Percentiles rank a stretch among this genome's conserved stretches.
These are phyloP conservation scores for Neotoxoptera formosana DNA, from an alignment of 1,140 invertebrate species.

Conservation along the genomic window DNA sequence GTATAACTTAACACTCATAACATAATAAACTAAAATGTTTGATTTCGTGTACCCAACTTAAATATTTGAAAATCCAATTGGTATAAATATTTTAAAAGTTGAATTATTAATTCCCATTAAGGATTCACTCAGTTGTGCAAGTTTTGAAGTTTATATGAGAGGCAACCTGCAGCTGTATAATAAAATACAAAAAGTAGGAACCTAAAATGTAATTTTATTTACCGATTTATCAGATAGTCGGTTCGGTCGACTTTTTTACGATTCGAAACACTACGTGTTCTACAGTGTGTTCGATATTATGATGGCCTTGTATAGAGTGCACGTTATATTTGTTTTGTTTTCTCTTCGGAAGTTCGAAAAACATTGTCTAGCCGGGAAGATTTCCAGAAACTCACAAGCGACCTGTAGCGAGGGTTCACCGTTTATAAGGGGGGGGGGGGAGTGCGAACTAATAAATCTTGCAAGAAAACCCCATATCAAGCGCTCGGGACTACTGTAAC, in stretches of 20 bases:
- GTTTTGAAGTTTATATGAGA: background rate
- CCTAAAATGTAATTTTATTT: background rate
- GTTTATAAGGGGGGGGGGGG: too few relatives aligned
- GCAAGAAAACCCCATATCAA: background rate
- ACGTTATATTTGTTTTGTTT: too few relatives aligned
- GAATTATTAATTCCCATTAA: background rate
- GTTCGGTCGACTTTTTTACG: background rate
- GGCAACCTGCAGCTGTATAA: background rate
- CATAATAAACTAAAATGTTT: constrained; percentile 15
- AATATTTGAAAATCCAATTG: background rate
- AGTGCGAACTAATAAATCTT: background rate
- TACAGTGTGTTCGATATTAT: too few relatives aligned
- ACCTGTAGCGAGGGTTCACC: too few relatives aligned
- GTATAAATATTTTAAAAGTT: constrained; percentile 8
- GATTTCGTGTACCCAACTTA: background rate
- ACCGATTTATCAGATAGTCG: background rate
- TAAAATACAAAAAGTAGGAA: background rate
- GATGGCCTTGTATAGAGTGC: too few relatives aligned
- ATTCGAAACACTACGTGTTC: background rate
- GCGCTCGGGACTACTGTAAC: background rate
- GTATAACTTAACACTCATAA: background rate
- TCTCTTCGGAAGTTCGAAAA: too few relatives aligned
- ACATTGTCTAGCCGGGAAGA: too few relatives aligned
- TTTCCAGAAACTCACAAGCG: too few relatives aligned
- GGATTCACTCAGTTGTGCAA: background rate